Percentiles rank a stretch among this genome's conserved stretches.
Evolutionary conservation across 2,797 vertebrate species (phyloP).

Genomic region (Crossoptilon crossoptilon): DNA sequence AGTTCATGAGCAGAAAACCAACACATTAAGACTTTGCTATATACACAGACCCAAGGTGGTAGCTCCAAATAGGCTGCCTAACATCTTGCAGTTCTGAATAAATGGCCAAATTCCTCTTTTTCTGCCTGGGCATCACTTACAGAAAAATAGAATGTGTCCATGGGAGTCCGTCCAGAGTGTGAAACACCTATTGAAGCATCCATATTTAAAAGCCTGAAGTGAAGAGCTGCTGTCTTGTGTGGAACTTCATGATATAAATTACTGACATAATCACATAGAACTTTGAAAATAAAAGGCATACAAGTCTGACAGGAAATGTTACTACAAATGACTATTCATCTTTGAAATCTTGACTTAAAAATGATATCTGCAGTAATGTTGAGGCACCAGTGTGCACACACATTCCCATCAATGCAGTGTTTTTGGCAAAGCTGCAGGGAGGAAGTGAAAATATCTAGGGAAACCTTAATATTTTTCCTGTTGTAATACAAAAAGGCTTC

Average conservation of each 20-base stretch:
- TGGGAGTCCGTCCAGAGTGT: neutral
- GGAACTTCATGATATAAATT: neutral
- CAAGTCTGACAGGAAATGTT: neutral
- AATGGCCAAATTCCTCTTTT: neutral
- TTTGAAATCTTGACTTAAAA: neutral
- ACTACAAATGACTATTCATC: neutral
- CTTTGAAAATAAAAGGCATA: neutral
- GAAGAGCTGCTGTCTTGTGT: neutral
- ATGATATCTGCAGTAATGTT: neutral
- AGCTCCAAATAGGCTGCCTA: neutral
- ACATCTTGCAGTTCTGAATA: neutral
- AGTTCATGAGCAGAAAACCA: conserved; percentile 23
- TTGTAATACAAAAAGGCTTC: neutral
- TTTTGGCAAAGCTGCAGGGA: neutral
- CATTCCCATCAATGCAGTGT: neutral
- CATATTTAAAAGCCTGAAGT: neutral
- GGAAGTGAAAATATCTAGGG: neutral
- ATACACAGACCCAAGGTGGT: conserved; percentile 28
- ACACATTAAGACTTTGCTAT: neutral
- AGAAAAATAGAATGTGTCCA: neutral
- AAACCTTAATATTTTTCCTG: neutral
- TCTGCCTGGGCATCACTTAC: neutral
- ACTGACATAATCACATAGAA: neutral
- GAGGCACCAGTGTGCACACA: neutral
- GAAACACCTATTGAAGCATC: neutral